phyloP scores from a whole-genome alignment of 1,140 invertebrate species.

The Camponotus floridanus region DNA sequence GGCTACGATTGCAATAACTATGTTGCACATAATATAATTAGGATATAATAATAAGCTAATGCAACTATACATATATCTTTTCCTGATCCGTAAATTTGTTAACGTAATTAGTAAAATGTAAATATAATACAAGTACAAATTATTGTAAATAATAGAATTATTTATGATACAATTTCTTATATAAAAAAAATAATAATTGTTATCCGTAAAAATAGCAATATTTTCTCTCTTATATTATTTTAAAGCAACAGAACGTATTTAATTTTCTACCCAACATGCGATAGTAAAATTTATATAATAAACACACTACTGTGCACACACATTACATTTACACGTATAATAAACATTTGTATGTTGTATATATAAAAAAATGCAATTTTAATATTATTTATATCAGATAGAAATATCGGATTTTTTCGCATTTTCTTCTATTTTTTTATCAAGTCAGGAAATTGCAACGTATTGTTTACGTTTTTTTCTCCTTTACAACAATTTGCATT shows the following conservation, averaged over 20 bases:
- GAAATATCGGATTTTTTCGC: background rate
- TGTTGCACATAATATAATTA: constrained; percentile 29
- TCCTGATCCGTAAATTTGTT: background rate
- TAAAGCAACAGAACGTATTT: background rate
- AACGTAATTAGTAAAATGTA: constrained; percentile 16
- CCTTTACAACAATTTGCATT: constrained; percentile 20
- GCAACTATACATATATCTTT: background rate
- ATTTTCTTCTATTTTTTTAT: background rate
- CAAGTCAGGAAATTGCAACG: background rate
- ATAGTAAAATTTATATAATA: background rate
- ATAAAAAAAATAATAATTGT: background rate
- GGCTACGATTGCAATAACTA: constrained; percentile 22
- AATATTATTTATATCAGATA: background rate
- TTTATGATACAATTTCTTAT: background rate
- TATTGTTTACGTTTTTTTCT: background rate
- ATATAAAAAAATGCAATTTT: background rate
- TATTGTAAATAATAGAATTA: too few relatives aligned
- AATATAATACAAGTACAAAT: background rate
- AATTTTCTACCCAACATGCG: background rate
- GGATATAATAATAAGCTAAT: constrained; percentile 24
- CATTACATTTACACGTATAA: background rate
- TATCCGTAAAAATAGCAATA: background rate
- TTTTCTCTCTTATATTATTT: background rate
- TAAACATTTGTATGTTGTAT: background rate
- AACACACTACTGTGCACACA: too few relatives aligned